Percentiles rank a stretch among this genome's conserved stretches.
phyloP scores from a whole-genome alignment of 2,113 vertebrate genomes.

The Dicerorhinus sumatrensis region DNA sequence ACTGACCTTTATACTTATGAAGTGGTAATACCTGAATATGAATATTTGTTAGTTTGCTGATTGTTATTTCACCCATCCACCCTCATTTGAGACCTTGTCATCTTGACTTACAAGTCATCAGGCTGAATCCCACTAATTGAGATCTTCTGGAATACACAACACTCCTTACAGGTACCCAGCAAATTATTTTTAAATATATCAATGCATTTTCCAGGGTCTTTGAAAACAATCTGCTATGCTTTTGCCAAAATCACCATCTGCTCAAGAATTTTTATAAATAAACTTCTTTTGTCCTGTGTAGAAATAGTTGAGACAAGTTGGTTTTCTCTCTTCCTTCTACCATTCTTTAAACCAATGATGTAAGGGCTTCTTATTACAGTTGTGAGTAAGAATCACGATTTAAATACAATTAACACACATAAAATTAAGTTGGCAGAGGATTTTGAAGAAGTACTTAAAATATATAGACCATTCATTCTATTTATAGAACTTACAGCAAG shows the following conservation, averaged over 20 bases:
- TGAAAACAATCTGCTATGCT: not conserved
- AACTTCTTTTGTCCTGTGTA: conserved; percentile 12
- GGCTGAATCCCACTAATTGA: not conserved
- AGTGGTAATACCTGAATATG: not conserved
- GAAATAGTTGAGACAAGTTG: not conserved
- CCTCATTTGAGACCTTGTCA: not conserved
- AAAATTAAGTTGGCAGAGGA: not conserved
- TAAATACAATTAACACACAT: not conserved
- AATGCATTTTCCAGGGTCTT: not conserved
- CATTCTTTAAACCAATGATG: not conserved
- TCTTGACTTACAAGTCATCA: conserved; percentile 7
- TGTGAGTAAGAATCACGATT: conserved; percentile 4
- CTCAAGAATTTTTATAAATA: conserved; percentile 46
- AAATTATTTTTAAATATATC: conserved; percentile 39
- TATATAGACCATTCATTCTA: not conserved
- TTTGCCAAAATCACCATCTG: conserved; percentile 23
- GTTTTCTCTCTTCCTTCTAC: not conserved
- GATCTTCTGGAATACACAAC: not conserved
- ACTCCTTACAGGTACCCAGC: not conserved
- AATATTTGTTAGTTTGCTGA: not conserved
- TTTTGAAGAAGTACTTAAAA: not conserved
- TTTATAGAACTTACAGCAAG: not conserved
- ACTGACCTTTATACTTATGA: conserved; percentile 8
- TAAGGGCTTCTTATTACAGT: not conserved
- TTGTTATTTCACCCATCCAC: not conserved